phyloP scores from a whole-genome alignment of 2,888 invertebrate species.

The Andrena dorsata region DNA sequence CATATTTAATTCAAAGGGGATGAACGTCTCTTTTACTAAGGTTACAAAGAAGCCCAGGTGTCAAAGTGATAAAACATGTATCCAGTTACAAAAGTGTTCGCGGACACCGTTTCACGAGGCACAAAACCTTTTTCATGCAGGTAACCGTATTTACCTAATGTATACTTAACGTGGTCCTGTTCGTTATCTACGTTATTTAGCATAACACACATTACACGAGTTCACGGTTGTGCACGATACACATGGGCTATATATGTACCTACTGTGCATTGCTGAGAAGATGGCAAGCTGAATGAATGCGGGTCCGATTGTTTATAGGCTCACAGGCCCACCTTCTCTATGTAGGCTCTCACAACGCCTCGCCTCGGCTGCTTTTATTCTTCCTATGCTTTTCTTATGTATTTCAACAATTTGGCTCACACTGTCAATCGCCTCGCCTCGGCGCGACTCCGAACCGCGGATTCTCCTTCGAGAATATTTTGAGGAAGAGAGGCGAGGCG shows the following conservation, averaged over 20 bases:
- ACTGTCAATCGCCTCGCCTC: no score
- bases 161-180: constrained; percentile 21
- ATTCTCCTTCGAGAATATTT: no score
- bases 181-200: constrained; percentile 15
- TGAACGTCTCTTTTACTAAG: constrained; percentile 24
- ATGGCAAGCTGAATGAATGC: no score
- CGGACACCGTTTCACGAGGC: constrained; percentile 7
- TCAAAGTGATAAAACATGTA: constrained; percentile 31
- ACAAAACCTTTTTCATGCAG: constrained; percentile 4
- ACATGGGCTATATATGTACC: background rate
- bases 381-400: no score
- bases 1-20: constrained; percentile 33
- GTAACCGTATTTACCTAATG: constrained; percentile 33
- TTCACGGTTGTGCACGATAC: constrained; percentile 5
- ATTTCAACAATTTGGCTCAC: no score
- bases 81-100: constrained; percentile 27
- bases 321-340: no score
- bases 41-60: constrained; percentile 37
- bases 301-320: no score
- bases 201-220: constrained; percentile 2
- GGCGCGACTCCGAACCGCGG: no score
- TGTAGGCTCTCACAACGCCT: no score
- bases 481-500: no score
- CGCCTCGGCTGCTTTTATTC: no score
- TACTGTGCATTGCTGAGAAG: no score